Evolutionary conservation across 1,140 invertebrate genomes (phyloP), one percentile per base, ranked within the genome.

Genomic region (Procambarus clarkii): DNA sequence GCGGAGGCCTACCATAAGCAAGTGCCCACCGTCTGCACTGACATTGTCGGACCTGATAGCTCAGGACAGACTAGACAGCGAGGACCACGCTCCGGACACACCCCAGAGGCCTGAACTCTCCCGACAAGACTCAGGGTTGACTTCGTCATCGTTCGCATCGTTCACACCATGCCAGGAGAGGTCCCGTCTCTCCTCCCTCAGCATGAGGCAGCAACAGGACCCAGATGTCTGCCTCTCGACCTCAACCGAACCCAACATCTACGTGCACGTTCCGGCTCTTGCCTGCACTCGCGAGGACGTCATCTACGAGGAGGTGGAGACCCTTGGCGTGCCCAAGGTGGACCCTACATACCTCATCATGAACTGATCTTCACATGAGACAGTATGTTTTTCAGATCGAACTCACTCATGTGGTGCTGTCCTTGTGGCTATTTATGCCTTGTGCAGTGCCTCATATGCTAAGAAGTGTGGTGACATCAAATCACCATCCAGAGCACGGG

Each of bases 121-220:
- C 13, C 82, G 89, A 34, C 89, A 91, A 21, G 89, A 91, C 45
- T 91, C 89, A 1, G 89, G 89, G 21, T 58, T 91, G 45, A 85
- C 82, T 3, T 91, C 89, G 4, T 91, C 89, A 15, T 91, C 89
- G 50, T 91, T 91, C n/a, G 82, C 82, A 21, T 91, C 89, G 21
- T 91, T 77, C 76, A 86, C 80, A 21, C 64, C 82, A 15, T 77
- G 81, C 44, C 69, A 77, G 50, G 76, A 64, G 60, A 13, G 18
- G 60, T 18, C 60, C 60, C 60, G 60, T 18, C 60, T 64, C 64
- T 48, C 58, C n/a, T 13, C n/a, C 44, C n/a, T 71, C 34, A 13
- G 34, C n/a, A 21, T 11, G 34, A 85, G 9, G 21, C 64, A 85
- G 24, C 18, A 21, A 18, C 58, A 85, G 18, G 64, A 85, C 69